Base-by-base conservation (phyloP, 2,113 vertebrate species). In the Petromus typicus region DNA sequence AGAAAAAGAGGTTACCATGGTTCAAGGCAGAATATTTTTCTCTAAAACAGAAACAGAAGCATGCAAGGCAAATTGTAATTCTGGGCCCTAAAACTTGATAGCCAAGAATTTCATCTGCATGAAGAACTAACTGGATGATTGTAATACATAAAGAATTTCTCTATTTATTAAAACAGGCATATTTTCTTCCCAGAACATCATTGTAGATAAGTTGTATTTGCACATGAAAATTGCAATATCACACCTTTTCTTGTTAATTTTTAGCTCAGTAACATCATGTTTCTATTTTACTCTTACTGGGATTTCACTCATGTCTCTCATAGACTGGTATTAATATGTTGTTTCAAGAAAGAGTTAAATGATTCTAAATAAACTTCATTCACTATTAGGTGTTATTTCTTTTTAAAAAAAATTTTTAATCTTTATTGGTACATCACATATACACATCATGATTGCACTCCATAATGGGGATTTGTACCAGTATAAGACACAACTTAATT, bases 271-370 rank as follows among this genome's bases (percentile, higher is more conserved):
- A 86, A 37, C 64, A 86, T 86, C 59, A 66, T 43, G 32, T 67
- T 90, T 89, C 61, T n/a, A 9, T 67, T 97, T 95, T 86, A 80
- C n/a, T 93, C 8, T 81, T 88, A 83, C 57, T 92, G 32, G 12
- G 20, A 90, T 90, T 95, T 79, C 32, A 73, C 85, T 51, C 40
- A 8, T 45, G 13, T 71, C 23, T 90, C 14, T 69, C 23, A 67
- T 59, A 57, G 23, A 7, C 13, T 88, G 32, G 18, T 40, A 86
- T 79, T 89, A n/a, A 43, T 85, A 81, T 56, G 40, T 79, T 89
- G 9, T 51, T 90, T 12, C 16, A 71, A 17, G 10, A 63, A 93
- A 92, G 32, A 91, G 16, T 27, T 83, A 75, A 83, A 22, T 66
- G 10, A 61, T 76, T 93, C 45, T 32, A 84, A 73, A 91, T 14